Percentiles rank a stretch among this genome's conserved stretches.
phyloP scores from a whole-genome alignment of 35 echinoderm and acorn worm species.

The Holothuria glaberrima region DNA sequence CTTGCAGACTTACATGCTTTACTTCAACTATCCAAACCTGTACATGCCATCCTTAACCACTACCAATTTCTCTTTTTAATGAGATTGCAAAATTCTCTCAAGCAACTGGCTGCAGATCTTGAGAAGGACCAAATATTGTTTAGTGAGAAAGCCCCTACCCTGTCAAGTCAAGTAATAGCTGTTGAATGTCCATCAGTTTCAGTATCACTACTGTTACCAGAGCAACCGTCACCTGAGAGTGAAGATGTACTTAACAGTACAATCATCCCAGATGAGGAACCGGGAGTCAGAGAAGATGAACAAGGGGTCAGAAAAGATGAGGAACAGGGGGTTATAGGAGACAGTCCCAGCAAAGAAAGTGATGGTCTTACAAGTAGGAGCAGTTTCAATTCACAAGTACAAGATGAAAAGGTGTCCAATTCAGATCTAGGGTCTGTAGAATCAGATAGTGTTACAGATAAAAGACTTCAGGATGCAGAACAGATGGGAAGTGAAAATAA shows the following conservation, averaged over 20 bases:
- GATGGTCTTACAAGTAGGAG: background rate
- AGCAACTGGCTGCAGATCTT: conserved; percentile 63
- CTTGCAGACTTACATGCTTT: conserved; percentile 69
- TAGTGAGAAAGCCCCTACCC: conserved; percentile 46
- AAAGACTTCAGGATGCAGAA: background rate
- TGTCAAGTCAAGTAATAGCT: conserved; percentile 65
- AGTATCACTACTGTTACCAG: conserved; percentile 66
- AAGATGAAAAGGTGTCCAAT: conserved; percentile 5
- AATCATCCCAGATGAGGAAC: background rate
- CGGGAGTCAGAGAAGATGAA: too few species aligned
- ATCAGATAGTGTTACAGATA: background rate
- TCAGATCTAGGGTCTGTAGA: background rate
- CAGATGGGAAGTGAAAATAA: background rate
- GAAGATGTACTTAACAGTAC: background rate
- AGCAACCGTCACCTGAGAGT: conserved; percentile 1
- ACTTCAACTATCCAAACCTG: conserved; percentile 45
- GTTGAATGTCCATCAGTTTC: conserved; percentile 68
- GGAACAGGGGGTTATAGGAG: background rate
- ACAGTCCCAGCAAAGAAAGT: background rate
- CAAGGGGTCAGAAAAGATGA: too few species aligned
- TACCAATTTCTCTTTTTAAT: conserved; percentile 94
- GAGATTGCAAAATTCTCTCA: conserved; percentile 83
- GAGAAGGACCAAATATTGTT: conserved; percentile 91
- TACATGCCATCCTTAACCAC: conserved; percentile 75
- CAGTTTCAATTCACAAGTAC: conserved; percentile 17